Evolutionary conservation across 1,140 invertebrate genomes (phyloP), one percentile per base, ranked within the genome.

Genomic region (Mercenaria mercenaria): DNA sequence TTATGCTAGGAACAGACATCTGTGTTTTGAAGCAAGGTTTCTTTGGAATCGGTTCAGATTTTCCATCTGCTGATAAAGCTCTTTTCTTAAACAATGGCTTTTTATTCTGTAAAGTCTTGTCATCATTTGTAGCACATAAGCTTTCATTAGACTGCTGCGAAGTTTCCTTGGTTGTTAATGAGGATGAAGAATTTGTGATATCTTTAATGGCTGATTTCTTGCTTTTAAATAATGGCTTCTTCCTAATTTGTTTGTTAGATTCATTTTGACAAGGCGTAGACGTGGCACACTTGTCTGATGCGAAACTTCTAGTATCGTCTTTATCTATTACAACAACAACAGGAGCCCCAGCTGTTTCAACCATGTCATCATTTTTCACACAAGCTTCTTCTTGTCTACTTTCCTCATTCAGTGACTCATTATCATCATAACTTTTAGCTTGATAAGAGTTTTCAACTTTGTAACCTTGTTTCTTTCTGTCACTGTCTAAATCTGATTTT

Each of bases 51-150:
- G 11, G 11, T n/a, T 69, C 34, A 15, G 39, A 26, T 47, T 72
- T 74, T 0, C 41, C 43, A 72, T 85, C 69, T 10, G 15, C 67
- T 47, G 77, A 80, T 10, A 72, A 34, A 15, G 26, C 37, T 81
- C 76, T 80, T 56, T 88, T 81, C 47, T 88, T 88, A 56, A 88
- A 81, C 34, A 88, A 64, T 23, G 86, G 86, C 47, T 88, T 88
- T 52, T 80, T 88, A 34, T 81, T 81, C 0, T 79, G 8, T 23
- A 84, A 39, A 18, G 26, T 20, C 72, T 37, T 47, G 10, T 72
- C 37, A 56, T 56, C 37, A 59, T 34, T 41, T 37, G 26, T 18
- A 56, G 3, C 23, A 61, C 76, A 61, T 15, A 26, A 6, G 8
- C 47, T 50, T 34, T 72, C 43, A 43, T 13, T 41, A 32, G 20